These are phyloP conservation scores for Sthenelais limicola DNA, from an alignment of 2,888 invertebrate genomes.

Conservation along the genomic window DNA sequence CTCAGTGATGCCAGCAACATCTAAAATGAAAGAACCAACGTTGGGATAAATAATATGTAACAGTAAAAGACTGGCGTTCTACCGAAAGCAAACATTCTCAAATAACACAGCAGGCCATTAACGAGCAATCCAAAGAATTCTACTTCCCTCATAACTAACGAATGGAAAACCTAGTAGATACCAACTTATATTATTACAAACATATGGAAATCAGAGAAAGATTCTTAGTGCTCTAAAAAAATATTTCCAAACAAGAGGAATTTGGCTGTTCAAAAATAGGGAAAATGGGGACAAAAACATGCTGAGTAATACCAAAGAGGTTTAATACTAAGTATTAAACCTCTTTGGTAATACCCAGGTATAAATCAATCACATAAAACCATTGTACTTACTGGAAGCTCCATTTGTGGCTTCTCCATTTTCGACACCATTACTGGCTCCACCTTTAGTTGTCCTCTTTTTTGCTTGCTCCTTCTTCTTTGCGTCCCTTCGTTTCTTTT, in stretches of 20 bases:
- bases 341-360: too few relatives aligned
- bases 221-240: too few relatives aligned
- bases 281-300: too few relatives aligned
- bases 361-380: not conserved
- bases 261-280: too few relatives aligned
- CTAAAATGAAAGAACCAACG: not conserved
- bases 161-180: too few relatives aligned
- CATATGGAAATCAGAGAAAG: too few relatives aligned
- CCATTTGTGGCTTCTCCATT: slow-evolving; percentile 40
- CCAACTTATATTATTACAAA: too few relatives aligned
- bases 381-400: slow-evolving; percentile 1
- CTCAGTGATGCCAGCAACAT: slow-evolving; percentile 79
- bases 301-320: too few relatives aligned
- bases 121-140: not conserved
- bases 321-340: too few relatives aligned
- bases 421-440: slow-evolving; percentile 6
- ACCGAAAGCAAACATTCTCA: not conserved
- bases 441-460: slow-evolving; percentile 68
- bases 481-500: slow-evolving; percentile 97
- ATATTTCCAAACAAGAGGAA: too few relatives aligned
- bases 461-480: slow-evolving; percentile 96
- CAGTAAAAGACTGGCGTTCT: not conserved
- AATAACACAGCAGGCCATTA: not conserved
- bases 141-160: not conserved
- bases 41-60: not conserved